phyloP scores from a whole-genome alignment of 2,113 vertebrate species.

The Heterocephalus glaber region DNA sequence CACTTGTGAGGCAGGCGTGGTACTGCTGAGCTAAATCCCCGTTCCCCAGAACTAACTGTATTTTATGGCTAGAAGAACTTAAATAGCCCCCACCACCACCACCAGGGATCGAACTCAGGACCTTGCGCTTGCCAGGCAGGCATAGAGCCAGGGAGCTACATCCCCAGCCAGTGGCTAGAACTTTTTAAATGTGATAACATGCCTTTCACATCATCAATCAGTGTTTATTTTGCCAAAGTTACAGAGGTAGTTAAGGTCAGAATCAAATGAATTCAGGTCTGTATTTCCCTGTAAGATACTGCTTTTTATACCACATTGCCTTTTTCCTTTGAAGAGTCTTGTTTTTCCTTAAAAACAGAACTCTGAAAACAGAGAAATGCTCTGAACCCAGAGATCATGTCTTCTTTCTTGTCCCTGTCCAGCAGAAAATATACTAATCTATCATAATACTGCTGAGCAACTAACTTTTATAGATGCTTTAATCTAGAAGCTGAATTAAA shows the following conservation, averaged over 20 bases:
- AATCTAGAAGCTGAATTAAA: slow-evolving; percentile 21
- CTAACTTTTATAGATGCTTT: background rate
- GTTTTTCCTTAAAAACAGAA: slow-evolving; percentile 28
- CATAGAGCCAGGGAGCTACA: no score
- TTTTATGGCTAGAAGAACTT: slow-evolving; percentile 35
- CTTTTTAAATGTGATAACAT: background rate
- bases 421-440: background rate
- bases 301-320: background rate
- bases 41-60: background rate
- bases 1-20: no score
- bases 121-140: no score
- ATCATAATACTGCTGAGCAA: background rate
- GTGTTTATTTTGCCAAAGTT: background rate
- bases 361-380: background rate
- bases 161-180: no score
- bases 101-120: no score
- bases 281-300: background rate
- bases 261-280: background rate
- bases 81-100: no score
- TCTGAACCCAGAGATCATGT: background rate
- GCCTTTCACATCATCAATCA: background rate
- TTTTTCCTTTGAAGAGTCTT: background rate
- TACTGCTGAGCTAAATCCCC: no score
- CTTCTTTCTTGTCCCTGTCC: background rate
- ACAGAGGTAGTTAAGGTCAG: background rate